phyloP scores from a whole-genome alignment of 2,113 vertebrate genomes.

The Ceyx cyanopectus region DNA sequence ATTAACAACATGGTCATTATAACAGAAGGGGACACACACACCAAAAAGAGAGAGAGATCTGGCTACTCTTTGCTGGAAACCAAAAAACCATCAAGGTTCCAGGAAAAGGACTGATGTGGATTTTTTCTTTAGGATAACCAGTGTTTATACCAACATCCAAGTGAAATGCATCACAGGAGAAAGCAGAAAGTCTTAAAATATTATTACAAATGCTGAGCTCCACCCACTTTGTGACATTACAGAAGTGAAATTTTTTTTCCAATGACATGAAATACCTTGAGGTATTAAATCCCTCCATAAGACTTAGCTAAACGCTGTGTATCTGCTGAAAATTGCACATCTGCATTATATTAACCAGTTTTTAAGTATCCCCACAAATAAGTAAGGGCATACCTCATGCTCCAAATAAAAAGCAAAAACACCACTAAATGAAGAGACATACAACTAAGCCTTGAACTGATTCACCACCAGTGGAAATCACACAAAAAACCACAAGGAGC shows the following conservation, averaged over 20 bases:
- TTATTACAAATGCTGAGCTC: not conserved
- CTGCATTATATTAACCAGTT: not conserved
- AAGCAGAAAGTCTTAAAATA: not conserved
- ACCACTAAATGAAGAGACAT: not conserved
- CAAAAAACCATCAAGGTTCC: not conserved
- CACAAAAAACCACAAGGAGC: not conserved
- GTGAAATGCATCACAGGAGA: not conserved
- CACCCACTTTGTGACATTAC: not conserved
- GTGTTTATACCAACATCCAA: not conserved
- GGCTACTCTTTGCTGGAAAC: not conserved
- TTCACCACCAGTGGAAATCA: not conserved
- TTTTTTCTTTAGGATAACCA: slow-evolving; percentile 2
- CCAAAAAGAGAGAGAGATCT: not conserved
- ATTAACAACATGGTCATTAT: not conserved
- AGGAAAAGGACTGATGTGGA: not conserved
- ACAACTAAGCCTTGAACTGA: not conserved
- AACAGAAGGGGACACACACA: not conserved
- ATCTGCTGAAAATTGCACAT: not conserved
- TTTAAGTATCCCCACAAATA: not conserved
- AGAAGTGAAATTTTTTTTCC: slow-evolving; percentile 20
- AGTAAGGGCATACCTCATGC: slow-evolving; percentile 5
- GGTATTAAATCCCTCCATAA: not conserved
- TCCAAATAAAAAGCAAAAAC: slow-evolving; percentile 1
- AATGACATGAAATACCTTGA: not conserved
- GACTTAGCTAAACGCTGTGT: not conserved